Conservation (phyloP, 2,797 vertebrate species). For the Florisuga fusca region DNA sequence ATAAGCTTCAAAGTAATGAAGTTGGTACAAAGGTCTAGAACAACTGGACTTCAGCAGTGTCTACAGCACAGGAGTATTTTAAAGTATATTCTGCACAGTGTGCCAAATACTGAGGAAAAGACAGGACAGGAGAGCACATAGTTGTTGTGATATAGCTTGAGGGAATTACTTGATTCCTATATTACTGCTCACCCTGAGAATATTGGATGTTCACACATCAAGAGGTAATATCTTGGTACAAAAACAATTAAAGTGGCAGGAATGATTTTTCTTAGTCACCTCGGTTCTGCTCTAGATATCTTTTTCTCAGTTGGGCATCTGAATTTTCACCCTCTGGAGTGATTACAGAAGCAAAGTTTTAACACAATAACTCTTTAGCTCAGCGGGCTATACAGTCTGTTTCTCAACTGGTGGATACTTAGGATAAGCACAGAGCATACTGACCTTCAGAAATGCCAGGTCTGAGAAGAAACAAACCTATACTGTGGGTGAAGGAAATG, state of each 20-base stretch:
- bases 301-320: neutral
- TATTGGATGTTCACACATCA: constrained; percentile 20
- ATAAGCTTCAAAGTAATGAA: neutral
- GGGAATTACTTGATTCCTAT: neutral
- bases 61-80: neutral
- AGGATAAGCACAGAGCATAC: neutral
- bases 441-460: neutral
- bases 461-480: neutral
- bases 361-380: neutral
- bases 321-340: neutral
- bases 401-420: neutral
- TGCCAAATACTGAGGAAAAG: neutral
- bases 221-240: neutral
- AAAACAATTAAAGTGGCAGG: constrained; percentile 1
- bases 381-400: neutral
- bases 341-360: neutral
- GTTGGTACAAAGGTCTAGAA: neutral
- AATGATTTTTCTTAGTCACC: neutral
- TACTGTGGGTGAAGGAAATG: neutral
- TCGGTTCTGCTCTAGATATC: neutral
- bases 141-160: neutral
- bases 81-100: neutral
- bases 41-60: neutral
- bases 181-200: neutral
- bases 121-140: neutral